These are phyloP conservation scores for Geotrupes spiniger DNA, from an alignment of 2,888 invertebrate species.

Conservation along the genomic window DNA sequence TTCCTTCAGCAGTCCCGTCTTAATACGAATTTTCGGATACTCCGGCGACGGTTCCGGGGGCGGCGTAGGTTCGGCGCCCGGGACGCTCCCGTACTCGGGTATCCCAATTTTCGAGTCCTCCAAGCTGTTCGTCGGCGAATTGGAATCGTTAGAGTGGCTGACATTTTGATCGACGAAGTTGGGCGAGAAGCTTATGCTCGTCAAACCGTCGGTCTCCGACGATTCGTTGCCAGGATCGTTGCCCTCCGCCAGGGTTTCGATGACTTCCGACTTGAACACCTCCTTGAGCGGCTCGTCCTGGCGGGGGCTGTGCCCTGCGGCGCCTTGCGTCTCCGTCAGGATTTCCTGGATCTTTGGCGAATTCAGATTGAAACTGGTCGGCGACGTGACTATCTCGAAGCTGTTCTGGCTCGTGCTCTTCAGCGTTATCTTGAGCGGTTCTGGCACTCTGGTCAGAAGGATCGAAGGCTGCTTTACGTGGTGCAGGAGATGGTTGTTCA, in stretches of 20 bases:
- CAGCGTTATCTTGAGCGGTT: conserved; percentile 53
- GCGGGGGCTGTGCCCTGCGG: conserved; percentile 36
- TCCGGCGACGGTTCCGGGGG: conserved; percentile 40
- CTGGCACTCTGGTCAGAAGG: conserved; percentile 50
- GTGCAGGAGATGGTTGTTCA: conserved; percentile 55
- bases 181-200: conserved; percentile 38
- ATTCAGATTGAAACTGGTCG: conserved; percentile 20
- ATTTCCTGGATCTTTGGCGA: conserved; percentile 8
- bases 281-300: conserved; percentile 32
- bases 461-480: conserved; percentile 58
- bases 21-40: conserved; percentile 48
- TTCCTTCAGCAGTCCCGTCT: conserved; percentile 43
- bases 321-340: conserved; percentile 47
- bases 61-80: conserved; percentile 45
- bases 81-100: conserved; percentile 34
- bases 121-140: conserved; percentile 18
- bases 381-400: conserved; percentile 44
- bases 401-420: conserved; percentile 44
- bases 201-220: conserved; percentile 13
- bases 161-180: conserved; percentile 33
- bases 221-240: conserved; percentile 13
- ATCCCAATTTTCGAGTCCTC: conserved; percentile 18
- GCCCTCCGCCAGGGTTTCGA: conserved; percentile 13
- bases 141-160: conserved; percentile 16
- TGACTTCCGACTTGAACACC: conserved; percentile 14